Evolutionary conservation across 2,113 vertebrate genomes (phyloP), one percentile per base, ranked within the genome.

Genomic region (Lucifuga dentata): DNA sequence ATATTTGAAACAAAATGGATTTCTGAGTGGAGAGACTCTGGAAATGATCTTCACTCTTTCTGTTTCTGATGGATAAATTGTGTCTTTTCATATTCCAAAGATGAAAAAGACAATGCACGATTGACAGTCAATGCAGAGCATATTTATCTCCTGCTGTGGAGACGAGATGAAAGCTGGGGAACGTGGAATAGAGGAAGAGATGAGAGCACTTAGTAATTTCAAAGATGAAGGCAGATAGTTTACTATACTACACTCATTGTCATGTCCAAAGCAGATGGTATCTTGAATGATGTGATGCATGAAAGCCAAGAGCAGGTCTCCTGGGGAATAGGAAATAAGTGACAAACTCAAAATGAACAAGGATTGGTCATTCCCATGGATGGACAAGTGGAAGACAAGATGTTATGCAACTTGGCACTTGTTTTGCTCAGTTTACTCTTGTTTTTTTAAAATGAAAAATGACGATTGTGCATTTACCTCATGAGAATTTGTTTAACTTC

Each of bases 251-350:
- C 59, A 50, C 15, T 70, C 43, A 59, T 57, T 70, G 68, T 83
- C 64, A 45, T 5, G 50, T 62, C 57, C 63, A n/a, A 50, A 81
- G 53, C 75, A 84, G 78, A 87, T 86, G 69, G n/a, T 76, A 84
- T 84, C 74, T 48, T 32, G 46, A 16, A 74, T 50, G 33, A 56
- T 64, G 58, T 46, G 56, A 66, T 70, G 53, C 64, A 51, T 55
- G 56, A 35, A 21, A 55, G 74, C 68, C 67, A 67, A 68, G 52
- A 53, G 48, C 8, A 2, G n/a, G 16, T 40, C 71, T 73, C 62
- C 11, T 70, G 70, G 78, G 69, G 58, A 60, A 61, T 26, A 8
- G 26, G 58, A 53, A 80, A 56, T 15, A 16, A 64, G 58, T 39
- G 21, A 73, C 68, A 81, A 78, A 33, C n/a, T 12, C 52, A 20